Base-by-base conservation (phyloP, 2,113 vertebrate genomes). In the Tinamus guttatus region DNA sequence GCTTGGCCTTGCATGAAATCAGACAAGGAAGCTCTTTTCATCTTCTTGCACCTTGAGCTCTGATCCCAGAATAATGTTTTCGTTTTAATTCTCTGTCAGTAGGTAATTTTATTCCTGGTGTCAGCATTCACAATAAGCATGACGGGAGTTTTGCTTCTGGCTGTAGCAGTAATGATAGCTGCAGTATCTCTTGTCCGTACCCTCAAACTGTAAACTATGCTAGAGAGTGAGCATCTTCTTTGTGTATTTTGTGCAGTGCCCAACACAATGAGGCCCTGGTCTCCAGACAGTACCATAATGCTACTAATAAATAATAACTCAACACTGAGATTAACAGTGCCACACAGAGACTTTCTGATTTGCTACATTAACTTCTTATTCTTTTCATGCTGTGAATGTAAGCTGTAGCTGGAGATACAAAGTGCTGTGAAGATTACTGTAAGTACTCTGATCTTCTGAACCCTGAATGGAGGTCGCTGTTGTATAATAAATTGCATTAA, bases 401-500 rank as follows among this genome's bases (percentile, higher is more conserved):
- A 95, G 78, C 90, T 91, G 85, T 94, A 87, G 96, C 91, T 96
- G 89, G 73, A 92, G 94, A 94, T 93, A 89, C 91, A 92, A 94
- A 95, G 92, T 90, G 68, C 89, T 96, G 78, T 15, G 65, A 95
- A 95, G 85, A 96, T 97, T 96, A 90, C 87, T 93, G 25, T 94
- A 94, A 96, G 91, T 90, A 94, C 71, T 93, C 96, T 95, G 91
- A 96, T 96, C 94, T 96, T 89, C 87, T 92, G 94, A 97, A 97
- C 94, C 91, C 94, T 93, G 86, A 96, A 84, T 91, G 74, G 90
- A 95, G 95, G 94, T 96, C 76, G 21, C 85, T 94, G 89, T 95
- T 92, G 96, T 95, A 92, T 95, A 96, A 96, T 96, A 96, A 96
- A 96, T 94, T 92, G 81, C 86, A 95, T 96, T 97, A 95, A 97